Conservation (phyloP, 1,140 invertebrate genomes). For the Ladona fulva region DNA sequence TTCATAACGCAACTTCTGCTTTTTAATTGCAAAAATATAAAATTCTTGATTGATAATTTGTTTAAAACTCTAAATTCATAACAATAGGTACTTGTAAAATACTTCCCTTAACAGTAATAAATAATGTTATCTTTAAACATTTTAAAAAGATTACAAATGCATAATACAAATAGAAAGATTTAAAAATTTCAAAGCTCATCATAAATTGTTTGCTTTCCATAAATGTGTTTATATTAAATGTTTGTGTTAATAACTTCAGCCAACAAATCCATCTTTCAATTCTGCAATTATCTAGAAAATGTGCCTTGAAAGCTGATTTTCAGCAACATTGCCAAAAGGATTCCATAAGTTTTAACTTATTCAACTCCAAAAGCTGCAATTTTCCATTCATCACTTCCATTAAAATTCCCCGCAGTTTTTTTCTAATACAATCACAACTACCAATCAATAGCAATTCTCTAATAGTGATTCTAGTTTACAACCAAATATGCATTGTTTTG, state of each 20-base stretch:
- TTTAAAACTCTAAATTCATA: not conserved
- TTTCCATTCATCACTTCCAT: no score
- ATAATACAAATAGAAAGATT: conserved; percentile 9
- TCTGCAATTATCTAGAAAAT: no score
- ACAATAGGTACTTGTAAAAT: not conserved
- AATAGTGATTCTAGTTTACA: no score
- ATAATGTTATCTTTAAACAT: not conserved
- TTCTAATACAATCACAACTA: no score
- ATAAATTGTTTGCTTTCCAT: not conserved
- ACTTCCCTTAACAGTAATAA: not conserved
- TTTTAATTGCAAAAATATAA: not conserved
- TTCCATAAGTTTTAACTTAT: no score
- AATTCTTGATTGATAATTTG: not conserved
- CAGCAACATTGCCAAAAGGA: no score
- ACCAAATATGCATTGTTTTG: no score
- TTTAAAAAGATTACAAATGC: not conserved
- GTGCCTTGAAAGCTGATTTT: no score
- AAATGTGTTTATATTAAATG: not conserved
- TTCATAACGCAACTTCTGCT: not conserved
- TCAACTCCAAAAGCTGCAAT: no score
- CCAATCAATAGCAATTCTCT: no score
- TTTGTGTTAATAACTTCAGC: not conserved
- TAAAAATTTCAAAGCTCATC: conserved; percentile 2
- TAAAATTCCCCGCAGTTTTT: no score
- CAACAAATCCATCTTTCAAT: not conserved